Evolutionary conservation across 2,888 invertebrate genomes (phyloP), one percentile per base, ranked within the genome.

Genomic region (Graphium colonna): DNA sequence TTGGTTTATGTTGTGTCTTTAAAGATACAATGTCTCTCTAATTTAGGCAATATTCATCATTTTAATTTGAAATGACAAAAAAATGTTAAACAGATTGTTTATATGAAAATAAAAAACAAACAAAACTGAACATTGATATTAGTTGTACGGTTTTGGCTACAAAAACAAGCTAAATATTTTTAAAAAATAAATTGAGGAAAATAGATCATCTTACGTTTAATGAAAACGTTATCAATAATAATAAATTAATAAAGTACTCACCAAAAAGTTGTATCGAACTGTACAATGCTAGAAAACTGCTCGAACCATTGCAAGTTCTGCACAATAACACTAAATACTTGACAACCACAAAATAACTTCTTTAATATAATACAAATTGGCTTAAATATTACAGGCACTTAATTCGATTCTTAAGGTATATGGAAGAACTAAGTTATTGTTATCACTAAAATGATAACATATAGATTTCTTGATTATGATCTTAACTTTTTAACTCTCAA

Each of bases 231-330:
- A 9, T 10, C 33, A 10, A n/a, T n/a, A 10, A 28, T 28, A 28
- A 33, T n/a, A 5, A 9, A 33, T 33, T 5, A 21, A n/a, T 12
- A 36, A 36, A 36, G 3, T 55, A 82, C 88, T 88, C 60, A 89
- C 89, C 89, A 88, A 88, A 84, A 78, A 77, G 69, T 71, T 84
- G 70, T 76, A 74, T 38, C 61, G 64, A 64, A 79, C 84, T 75
- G 77, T 81, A 73, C 80, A 69, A 83, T 88, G 89, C 89, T 89
- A 89, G 86, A 89, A 86, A 89, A 89, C 88, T 77, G 82, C 80
- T 75, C 85, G 83, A 77, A 80, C 77, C 89, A 88, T 89, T 62
- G 82, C 87, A 83, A 73, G 68, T 72, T 65, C 66, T 70, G 74
- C 67, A 69, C 66, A 71, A 73, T 73, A 63, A 63, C 65, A 80